These are phyloP conservation scores for Abramis brama DNA, from an alignment of 2,113 vertebrate genomes.

Conservation along the genomic window DNA sequence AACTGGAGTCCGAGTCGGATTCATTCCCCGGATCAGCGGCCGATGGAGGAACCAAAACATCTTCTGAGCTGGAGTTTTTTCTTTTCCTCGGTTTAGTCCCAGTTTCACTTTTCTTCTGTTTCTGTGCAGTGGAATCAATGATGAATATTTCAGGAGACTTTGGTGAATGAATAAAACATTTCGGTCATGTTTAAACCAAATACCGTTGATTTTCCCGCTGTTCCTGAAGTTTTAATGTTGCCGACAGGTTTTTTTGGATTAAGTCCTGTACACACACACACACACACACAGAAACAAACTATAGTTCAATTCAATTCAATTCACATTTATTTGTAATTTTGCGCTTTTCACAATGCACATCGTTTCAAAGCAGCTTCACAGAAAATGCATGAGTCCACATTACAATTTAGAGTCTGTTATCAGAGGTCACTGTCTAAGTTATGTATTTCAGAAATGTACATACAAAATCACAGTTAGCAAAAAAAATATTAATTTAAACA, in stretches of 20 bases:
- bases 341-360: no score
- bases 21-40: slow-evolving; percentile 47
- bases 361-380: no score
- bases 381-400: no score
- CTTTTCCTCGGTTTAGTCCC: slow-evolving; percentile 31
- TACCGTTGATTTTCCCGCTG: background rate
- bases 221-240: background rate
- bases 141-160: slow-evolving; percentile 15
- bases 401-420: no score
- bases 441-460: no score
- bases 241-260: background rate
- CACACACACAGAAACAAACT: background rate
- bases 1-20: slow-evolving; percentile 78
- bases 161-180: background rate
- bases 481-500: no score
- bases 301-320: no score
- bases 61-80: slow-evolving; percentile 48
- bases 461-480: no score
- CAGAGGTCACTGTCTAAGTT: no score
- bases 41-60: background rate
- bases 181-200: background rate
- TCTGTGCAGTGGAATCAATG: slow-evolving; percentile 36
- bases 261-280: background rate
- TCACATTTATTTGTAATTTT: no score
- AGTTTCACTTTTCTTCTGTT: slow-evolving; percentile 49